phyloP scores from a whole-genome alignment of 2,113 vertebrate genomes.

The Malurus elegans region DNA sequence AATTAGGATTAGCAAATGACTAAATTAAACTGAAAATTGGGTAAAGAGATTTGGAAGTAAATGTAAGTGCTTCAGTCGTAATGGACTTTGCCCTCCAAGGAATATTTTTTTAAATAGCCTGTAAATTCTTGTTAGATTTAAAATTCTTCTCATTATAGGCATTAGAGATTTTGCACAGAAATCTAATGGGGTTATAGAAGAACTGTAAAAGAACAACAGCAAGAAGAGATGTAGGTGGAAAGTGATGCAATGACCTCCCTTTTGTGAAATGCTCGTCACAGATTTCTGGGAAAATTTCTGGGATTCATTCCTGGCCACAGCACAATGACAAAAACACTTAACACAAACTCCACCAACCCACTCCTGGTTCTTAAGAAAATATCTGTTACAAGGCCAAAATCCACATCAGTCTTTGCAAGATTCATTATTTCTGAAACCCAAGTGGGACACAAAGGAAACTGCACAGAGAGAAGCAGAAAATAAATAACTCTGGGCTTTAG shows the following conservation, averaged over 20 bases:
- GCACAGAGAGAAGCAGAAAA: neutral
- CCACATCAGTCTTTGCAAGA: neutral
- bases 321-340: neutral
- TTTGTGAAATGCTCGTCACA: neutral
- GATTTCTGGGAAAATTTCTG: neutral
- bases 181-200: neutral
- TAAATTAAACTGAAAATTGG: conserved; percentile 20
- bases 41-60: neutral
- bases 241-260: neutral
- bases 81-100: neutral
- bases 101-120: neutral
- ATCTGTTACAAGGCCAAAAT: neutral
- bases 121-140: neutral
- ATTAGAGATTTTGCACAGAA: neutral
- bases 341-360: neutral
- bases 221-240: neutral
- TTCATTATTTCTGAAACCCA: neutral
- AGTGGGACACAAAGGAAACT: neutral
- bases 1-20: conserved; percentile 17
- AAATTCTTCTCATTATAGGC: neutral
- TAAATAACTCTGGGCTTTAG: neutral
- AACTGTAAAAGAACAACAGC: neutral
- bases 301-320: neutral
- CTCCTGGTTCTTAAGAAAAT: neutral
- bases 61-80: neutral